These are phyloP conservation scores for Onthophagus taurus DNA, from an alignment of 1,140 invertebrate genomes.

Conservation along the genomic window DNA sequence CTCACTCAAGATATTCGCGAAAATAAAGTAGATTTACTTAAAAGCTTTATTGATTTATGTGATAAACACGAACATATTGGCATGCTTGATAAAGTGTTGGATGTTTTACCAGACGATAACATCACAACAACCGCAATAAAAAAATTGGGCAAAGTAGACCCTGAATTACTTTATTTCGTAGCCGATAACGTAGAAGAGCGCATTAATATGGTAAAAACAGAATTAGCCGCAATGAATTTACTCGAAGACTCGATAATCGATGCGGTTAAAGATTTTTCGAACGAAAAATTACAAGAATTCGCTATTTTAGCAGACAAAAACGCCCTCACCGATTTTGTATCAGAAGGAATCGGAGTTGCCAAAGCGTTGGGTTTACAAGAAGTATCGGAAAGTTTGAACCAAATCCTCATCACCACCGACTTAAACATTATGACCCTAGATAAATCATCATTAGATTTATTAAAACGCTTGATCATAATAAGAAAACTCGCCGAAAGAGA, in stretches of 20 bases:
- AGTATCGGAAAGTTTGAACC: constrained; percentile 21
- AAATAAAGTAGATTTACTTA: constrained; percentile 27
- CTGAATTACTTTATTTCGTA: constrained; percentile 29
- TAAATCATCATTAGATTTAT: constrained; percentile 51
- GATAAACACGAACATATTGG: constrained; percentile 17
- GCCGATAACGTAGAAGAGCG: constrained; percentile 23
- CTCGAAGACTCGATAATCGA: constrained; percentile 26
- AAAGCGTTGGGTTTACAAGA: constrained; percentile 48
- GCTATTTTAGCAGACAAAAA: constrained; percentile 40
- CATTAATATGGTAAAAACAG: constrained; percentile 24
- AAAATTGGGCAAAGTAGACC: constrained; percentile 33
- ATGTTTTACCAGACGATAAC: constrained; percentile 16
- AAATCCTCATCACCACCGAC: constrained; percentile 45
- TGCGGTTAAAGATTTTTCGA: constrained; percentile 21
- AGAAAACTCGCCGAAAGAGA: constrained; percentile 58
- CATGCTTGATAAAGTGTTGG: constrained; percentile 15
- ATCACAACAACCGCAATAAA: constrained; percentile 25
- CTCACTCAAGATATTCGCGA: constrained; percentile 28
- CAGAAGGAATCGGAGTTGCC: constrained; percentile 61
- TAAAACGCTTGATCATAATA: constrained; percentile 63
- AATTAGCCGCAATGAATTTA: constrained; percentile 26
- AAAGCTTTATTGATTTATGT: constrained; percentile 23
- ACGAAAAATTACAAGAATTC: constrained; percentile 18
- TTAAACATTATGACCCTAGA: constrained; percentile 55
- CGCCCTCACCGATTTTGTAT: constrained; percentile 40